A percentile compares a stretch with the other conserved stretches of the same genome.
Conservation (phyloP, 2,113 vertebrate genomes). For the Castor canadensis region DNA sequence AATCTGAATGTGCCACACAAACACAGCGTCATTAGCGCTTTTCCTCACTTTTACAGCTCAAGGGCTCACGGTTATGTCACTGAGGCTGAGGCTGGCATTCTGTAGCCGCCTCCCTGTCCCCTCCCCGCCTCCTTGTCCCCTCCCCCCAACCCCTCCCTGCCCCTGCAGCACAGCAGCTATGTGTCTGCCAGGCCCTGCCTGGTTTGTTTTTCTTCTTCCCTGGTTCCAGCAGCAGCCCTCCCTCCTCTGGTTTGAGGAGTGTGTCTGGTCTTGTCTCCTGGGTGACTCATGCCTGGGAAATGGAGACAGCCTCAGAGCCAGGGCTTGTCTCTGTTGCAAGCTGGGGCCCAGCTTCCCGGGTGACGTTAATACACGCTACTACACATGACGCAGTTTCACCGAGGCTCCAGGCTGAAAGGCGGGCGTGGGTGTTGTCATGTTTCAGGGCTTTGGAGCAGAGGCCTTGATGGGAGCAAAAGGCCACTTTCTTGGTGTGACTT, state of each 20-base stretch:
- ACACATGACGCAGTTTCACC: too few species aligned
- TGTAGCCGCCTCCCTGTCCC: not conserved
- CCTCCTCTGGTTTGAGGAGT: not conserved
- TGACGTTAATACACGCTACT: not conserved
- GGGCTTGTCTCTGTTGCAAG: not conserved
- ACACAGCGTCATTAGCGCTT: not conserved
- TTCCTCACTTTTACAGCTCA: not conserved
- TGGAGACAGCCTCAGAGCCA: constrained; percentile 26
- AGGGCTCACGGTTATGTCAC: not conserved
- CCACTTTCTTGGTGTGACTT: too few species aligned
- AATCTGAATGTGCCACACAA: not conserved
- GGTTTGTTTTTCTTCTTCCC: constrained; percentile 34
- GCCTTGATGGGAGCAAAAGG: not conserved
- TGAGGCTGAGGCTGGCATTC: not conserved
- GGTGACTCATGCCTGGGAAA: constrained; percentile 66
- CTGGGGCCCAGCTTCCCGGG: not conserved
- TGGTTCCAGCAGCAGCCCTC: not conserved
- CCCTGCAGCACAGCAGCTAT: not conserved
- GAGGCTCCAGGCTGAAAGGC: not conserved
- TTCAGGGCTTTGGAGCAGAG: not conserved
- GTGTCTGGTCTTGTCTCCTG: constrained; percentile 61
- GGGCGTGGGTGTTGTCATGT: not conserved
- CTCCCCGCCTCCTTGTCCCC: not conserved
- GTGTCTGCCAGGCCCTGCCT: not conserved
- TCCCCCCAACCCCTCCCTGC: not conserved